phyloP scores from a whole-genome alignment of 2,113 vertebrate genomes.

The Agapornis roseicollis region DNA sequence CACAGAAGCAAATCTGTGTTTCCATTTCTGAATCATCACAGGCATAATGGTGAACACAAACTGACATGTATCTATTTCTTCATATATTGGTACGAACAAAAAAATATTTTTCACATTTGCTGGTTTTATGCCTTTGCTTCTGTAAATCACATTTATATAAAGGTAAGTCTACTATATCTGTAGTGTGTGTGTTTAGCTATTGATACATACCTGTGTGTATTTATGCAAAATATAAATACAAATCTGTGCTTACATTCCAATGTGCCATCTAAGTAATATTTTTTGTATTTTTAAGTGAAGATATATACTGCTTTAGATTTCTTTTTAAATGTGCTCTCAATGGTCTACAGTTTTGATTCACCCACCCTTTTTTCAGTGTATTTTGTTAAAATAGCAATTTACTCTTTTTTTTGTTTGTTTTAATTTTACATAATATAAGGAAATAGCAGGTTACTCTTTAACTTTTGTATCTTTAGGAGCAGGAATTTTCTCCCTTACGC shows the following conservation, averaged over 20 bases:
- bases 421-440: background rate
- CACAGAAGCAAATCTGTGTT: background rate
- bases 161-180: background rate
- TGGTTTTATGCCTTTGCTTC: background rate
- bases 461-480: background rate
- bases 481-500: background rate
- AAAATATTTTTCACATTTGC: background rate
- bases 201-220: background rate
- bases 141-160: background rate
- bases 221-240: background rate
- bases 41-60: background rate
- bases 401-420: background rate
- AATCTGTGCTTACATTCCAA: background rate
- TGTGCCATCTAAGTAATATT: background rate
- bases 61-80: fast-evolving
- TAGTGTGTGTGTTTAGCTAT: background rate
- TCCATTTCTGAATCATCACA: background rate
- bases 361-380: background rate
- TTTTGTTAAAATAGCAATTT: background rate
- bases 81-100: background rate
- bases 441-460: background rate
- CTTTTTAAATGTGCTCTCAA: background rate
- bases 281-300: background rate
- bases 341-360: background rate
- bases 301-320: background rate